Conservation (phyloP, 1,140 invertebrate species). For the Cyclargus thomasi region DNA sequence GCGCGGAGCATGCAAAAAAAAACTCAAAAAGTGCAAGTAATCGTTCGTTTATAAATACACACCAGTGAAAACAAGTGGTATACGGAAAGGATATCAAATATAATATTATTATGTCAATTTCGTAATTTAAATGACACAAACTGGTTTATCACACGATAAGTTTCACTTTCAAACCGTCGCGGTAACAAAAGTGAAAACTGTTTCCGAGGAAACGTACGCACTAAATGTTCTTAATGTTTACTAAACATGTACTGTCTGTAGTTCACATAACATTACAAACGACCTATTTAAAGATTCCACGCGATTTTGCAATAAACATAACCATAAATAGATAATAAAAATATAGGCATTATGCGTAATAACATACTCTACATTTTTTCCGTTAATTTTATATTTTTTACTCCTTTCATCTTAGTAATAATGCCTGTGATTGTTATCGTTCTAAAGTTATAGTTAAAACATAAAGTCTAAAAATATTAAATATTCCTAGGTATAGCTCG, state of each 20-base stretch:
- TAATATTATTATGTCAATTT: constrained; percentile 12
- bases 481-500: no score
- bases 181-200: constrained; percentile 21
- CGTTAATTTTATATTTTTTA: no score
- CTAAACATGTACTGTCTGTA: constrained; percentile 1
- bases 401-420: no score
- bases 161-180: constrained; percentile 19
- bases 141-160: constrained; percentile 12
- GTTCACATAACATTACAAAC: background rate
- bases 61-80: background rate
- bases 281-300: background rate
- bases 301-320: background rate
- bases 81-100: background rate
- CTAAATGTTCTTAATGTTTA: constrained; percentile 20
- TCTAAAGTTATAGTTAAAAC: no score
- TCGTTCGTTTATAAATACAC: background rate
- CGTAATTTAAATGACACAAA: background rate
- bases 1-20: no score
- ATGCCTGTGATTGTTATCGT: no score
- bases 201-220: constrained; percentile 19
- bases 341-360: no score
- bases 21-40: background rate
- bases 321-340: no score
- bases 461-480: no score
- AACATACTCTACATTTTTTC: no score